Percentiles rank a stretch among this genome's conserved stretches.
phyloP scores from a whole-genome alignment of 2,113 vertebrate species.

The Mionectes macconnelli region DNA sequence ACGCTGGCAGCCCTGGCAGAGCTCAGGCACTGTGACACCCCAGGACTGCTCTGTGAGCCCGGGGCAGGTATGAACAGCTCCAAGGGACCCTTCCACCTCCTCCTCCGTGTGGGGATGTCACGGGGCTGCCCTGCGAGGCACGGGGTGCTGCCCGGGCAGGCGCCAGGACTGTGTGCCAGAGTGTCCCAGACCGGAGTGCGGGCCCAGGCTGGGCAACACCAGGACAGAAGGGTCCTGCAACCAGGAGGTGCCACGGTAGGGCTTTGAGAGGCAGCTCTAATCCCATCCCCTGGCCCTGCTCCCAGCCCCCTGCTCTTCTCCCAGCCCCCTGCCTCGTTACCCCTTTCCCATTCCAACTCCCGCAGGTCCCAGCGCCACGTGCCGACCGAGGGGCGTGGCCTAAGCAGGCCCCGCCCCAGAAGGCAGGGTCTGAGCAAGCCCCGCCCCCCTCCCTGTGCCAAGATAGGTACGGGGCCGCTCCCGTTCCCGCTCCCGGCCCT shows the following conservation, averaged over 20 bases:
- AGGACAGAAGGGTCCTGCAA: background rate
- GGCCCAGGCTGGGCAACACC: background rate
- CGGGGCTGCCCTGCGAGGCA: background rate
- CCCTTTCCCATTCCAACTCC: background rate
- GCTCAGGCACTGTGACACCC: background rate
- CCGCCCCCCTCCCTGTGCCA: background rate
- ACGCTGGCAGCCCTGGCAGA: rapidly evolving
- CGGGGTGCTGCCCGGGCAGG: background rate
- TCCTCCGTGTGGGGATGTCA: background rate
- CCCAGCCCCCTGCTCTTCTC: background rate
- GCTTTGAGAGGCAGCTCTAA: background rate
- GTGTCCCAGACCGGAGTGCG: background rate
- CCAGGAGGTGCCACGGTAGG: background rate
- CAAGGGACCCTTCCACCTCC: rapidly evolving
- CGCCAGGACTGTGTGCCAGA: background rate
- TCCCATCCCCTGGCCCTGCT: background rate
- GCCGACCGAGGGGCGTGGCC: background rate
- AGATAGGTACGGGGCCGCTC: too few species aligned
- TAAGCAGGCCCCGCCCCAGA: rapidly evolving
- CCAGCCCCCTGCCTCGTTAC: too few species aligned
- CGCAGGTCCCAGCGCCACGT: background rate
- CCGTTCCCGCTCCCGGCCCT: background rate
- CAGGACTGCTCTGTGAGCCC: rapidly evolving
- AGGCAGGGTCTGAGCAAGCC: background rate
- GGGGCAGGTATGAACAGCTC: background rate